These are phyloP conservation scores for Coenobita brevimanus DNA, from an alignment of 1,140 invertebrate genomes.

Conservation along the genomic window DNA sequence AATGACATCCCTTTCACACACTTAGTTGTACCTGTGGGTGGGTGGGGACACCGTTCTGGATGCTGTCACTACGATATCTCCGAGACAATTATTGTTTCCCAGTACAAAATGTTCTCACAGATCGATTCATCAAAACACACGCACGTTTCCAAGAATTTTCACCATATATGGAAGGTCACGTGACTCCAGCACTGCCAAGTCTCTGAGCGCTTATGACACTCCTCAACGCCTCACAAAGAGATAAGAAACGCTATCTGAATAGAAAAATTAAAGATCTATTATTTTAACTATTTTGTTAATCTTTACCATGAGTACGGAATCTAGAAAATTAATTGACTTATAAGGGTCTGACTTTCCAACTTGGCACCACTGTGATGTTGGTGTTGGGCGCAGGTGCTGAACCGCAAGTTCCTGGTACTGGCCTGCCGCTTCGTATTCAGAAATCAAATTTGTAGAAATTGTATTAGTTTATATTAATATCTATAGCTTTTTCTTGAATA, in stretches of 20 bases:
- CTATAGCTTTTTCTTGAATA: too few relatives aligned
- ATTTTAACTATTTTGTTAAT: too few relatives aligned
- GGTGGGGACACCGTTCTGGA: conserved; percentile 6
- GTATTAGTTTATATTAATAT: too few relatives aligned
- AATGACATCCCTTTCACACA: not conserved
- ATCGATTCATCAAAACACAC: conserved; percentile 67
- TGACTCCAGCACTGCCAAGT: conserved; percentile 40
- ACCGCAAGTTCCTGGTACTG: too few relatives aligned
- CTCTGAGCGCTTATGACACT: not conserved
- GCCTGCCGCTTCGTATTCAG: too few relatives aligned
- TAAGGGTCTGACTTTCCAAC: too few relatives aligned
- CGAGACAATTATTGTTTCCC: conserved; percentile 50
- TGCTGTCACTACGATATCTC: conserved; percentile 52
- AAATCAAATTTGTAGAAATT: too few relatives aligned
- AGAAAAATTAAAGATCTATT: too few relatives aligned
- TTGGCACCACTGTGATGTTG: too few relatives aligned
- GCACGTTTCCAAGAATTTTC: conserved; percentile 49
- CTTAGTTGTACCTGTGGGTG: conserved; percentile 12
- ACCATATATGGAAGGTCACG: conserved; percentile 62
- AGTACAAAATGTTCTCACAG: conserved; percentile 53
- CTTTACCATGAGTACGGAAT: too few relatives aligned
- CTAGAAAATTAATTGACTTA: too few relatives aligned
- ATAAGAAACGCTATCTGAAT: not conserved
- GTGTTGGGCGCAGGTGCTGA: too few relatives aligned
- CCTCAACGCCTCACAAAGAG: not conserved